phyloP scores from a whole-genome alignment of 2,797 vertebrate species.

The Acrossocheilus fasciatus region DNA sequence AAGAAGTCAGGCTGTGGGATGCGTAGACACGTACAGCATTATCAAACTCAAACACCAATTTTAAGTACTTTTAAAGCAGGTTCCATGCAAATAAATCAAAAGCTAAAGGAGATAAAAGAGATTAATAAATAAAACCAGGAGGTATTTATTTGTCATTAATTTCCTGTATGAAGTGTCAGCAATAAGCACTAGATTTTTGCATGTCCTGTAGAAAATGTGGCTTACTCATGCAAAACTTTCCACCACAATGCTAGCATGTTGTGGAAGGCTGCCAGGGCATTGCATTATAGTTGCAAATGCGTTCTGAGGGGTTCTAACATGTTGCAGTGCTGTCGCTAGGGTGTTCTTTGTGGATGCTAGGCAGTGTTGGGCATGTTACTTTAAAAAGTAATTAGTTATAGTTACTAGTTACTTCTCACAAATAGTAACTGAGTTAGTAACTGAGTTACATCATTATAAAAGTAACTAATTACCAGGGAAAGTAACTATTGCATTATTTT shows the following conservation, averaged over 20 bases:
- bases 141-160: neutral
- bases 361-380: too few relatives aligned
- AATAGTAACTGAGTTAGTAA: too few relatives aligned
- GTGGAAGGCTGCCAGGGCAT: neutral
- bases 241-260: neutral
- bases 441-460: too few relatives aligned
- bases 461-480: too few relatives aligned
- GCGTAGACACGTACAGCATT: neutral
- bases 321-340: neutral
- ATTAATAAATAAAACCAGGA: constrained; percentile 40
- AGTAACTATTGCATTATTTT: too few relatives aligned
- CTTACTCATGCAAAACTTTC: neutral
- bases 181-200: neutral
- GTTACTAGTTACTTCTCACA: too few relatives aligned
- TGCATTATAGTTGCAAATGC: neutral
- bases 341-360: neutral
- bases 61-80: neutral
- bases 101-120: constrained; percentile 44
- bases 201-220: neutral
- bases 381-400: too few relatives aligned
- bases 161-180: neutral
- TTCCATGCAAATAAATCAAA: neutral
- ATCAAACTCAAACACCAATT: neutral
- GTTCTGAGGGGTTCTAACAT: neutral
- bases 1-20: neutral